Evolutionary conservation across 2,113 vertebrate genomes (phyloP), one percentile per base, ranked within the genome.

Genomic region (Nestor notabilis): DNA sequence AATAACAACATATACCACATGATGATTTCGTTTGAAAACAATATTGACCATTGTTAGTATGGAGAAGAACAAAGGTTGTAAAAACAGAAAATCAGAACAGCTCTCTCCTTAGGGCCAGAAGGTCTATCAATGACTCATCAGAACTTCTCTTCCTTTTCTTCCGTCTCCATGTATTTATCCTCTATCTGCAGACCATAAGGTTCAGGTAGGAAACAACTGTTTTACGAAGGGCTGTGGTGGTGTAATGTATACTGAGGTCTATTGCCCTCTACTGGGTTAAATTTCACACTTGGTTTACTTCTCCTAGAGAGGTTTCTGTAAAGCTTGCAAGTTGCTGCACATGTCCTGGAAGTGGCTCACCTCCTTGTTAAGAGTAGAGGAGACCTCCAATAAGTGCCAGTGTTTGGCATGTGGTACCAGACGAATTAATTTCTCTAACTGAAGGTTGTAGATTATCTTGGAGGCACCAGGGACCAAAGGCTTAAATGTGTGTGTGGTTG

Each of bases 181-280:
- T 70, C 43, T 72, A 9, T 41, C 63, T 80, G 27, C 33, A 71
- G 19, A 70, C 7, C 7, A 17, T 55, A n/a, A 83, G 10, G 20
- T 52, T 83, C 55, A 60, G 41, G 21, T 29, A 4, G 2, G 39
- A 92, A 37, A 43, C 31, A 72, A 10, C n/a, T 41, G 10, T 61
- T 78, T 55, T 29, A 55, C n/a, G 2, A 3, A 58, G 35, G 15
- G 5, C 39, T 64, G 10, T 37, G 14, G 13, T 21, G 53, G 4
- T 52, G 27, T 81, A 44, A 27, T 27, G 85, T 63, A 49, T 64
- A 33, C 60, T 78, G 74, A 10, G 53, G 53, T 84, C 94, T 86
- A 56, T 95, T 97, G 93, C 91, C 93, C 92, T 93, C 94, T 97
- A 56, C 96, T 94, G 93, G 81, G 71, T 81, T 94, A 41, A 80